Base-by-base conservation (phyloP, 2,113 vertebrate species). In the Cynoglossus semilaevis region DNA sequence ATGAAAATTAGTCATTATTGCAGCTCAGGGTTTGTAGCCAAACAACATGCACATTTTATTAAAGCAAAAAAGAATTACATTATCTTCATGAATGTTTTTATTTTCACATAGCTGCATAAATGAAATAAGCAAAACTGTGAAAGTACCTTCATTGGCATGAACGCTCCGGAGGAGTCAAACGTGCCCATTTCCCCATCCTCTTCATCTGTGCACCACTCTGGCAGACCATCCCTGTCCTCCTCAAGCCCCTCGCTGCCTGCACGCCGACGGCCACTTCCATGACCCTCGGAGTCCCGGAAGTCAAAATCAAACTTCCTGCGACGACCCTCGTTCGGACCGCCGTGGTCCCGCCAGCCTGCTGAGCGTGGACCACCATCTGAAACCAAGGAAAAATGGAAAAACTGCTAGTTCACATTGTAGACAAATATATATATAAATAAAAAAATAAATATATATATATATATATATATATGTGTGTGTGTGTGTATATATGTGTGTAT, bases 181-280 rank as follows among this genome's bases (percentile, higher is more conserved):
- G 94, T 96, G 55, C 94, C 94, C 94, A 95, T 94, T 49, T 93
- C 94, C 36, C 93, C 93, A 0, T 95, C 94, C 73, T 94, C 94
- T 5, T 96, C 94, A 0, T 96, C 93, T 8, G 93, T 90, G 63
- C 94, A 96, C 94, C 94, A 96, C 76, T 96, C 94, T 0, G 94
- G 94, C 72, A 96, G 89, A 22, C 93, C 93, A 1, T 95, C 93
- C 57, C 93, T 81, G 47, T 96, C 94, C 0, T 96, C 94, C n/a
- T 94, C 93, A 0, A 89, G 84, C 17, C 92, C 90, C 1, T 93
- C 93, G 0, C 92, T 92, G 42, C 90, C 90, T 4, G 87, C 59
- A 1, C 89, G 85, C 18, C 90, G 70, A 5, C 89, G 83, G 17
- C 92, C 87, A 1, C 91, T 90, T 2, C 91, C 88, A 6, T 76